Evolutionary conservation across 2,797 vertebrate genomes (phyloP).

Genomic region (Sebastes variabilis): DNA sequence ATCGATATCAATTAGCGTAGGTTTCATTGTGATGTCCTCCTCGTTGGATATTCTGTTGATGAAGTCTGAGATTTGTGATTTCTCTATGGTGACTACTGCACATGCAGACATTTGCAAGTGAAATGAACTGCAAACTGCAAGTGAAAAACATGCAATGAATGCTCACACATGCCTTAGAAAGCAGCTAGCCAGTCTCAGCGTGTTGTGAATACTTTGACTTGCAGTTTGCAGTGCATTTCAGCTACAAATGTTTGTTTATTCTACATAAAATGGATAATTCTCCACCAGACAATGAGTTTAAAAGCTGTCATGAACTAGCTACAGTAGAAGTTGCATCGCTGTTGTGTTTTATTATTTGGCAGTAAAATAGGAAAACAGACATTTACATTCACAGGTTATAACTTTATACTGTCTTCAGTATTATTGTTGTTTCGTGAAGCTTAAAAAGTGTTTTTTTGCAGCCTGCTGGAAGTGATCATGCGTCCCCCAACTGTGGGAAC

Average conservation of each 20-base stretch:
- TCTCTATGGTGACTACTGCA: background rate
- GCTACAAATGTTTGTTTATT: background rate
- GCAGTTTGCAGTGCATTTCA: background rate
- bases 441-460: conserved; percentile 25
- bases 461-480: conserved; percentile 72
- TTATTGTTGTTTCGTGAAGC: conserved; percentile 43
- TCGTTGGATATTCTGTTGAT: background rate
- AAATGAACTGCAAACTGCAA: background rate
- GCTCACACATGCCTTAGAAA: background rate
- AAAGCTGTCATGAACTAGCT: background rate
- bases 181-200: background rate
- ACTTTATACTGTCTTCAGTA: background rate
- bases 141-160: background rate
- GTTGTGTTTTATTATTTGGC: background rate
- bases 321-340: background rate
- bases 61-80: background rate
- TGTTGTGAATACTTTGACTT: background rate
- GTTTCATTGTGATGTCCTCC: background rate
- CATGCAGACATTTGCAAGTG: background rate
- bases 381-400: conserved; percentile 10
- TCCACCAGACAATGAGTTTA: background rate
- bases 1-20: background rate
- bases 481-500: conserved; percentile 76
- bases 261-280: background rate
- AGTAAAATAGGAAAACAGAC: background rate